Percentiles rank a stretch among this genome's conserved stretches.
phyloP scores from a whole-genome alignment of 2,888 invertebrate species.

The Philhelius pedissequus region DNA sequence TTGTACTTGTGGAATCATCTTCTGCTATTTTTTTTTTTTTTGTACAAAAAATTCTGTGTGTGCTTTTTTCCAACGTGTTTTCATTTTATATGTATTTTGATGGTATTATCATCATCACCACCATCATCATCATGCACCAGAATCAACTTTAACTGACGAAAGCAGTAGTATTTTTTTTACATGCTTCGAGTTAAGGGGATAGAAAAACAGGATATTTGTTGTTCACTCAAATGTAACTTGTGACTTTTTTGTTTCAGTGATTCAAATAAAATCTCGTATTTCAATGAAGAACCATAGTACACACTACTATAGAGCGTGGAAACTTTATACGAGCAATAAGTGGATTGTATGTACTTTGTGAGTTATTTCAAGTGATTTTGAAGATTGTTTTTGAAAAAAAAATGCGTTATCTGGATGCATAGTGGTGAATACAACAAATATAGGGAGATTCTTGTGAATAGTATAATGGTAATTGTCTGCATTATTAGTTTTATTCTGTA shows the following conservation, averaged over 20 bases:
- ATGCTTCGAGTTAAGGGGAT: neutral
- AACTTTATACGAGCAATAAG: conserved; percentile 37
- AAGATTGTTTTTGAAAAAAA: conserved; percentile 11
- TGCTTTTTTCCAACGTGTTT: conserved; percentile 28
- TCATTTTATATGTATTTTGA: neutral
- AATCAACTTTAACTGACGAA: neutral
- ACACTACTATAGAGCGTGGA: conserved; percentile 10
- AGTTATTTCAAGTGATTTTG: conserved; percentile 40
- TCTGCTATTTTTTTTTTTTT: conserved; percentile 38
- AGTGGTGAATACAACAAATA: neutral
- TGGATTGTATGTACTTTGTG: conserved; percentile 54
- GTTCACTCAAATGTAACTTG: conserved; percentile 24
- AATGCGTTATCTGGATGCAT: conserved; percentile 33
- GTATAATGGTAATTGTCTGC: neutral
- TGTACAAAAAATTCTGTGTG: conserved; percentile 18
- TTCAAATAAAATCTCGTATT: conserved; percentile 30
- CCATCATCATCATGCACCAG: conserved; percentile 9
- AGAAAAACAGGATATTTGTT: conserved; percentile 44
- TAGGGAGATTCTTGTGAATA: neutral
- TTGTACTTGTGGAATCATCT: conserved; percentile 43
- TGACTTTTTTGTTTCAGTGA: conserved; percentile 14
- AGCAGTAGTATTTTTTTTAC: neutral
- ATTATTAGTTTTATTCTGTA: too few relatives aligned
- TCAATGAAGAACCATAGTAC: conserved; percentile 31
- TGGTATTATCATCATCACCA: conserved; percentile 43